phyloP scores from a whole-genome alignment of 2,797 vertebrate genomes.

The Margarornis squamiger region DNA sequence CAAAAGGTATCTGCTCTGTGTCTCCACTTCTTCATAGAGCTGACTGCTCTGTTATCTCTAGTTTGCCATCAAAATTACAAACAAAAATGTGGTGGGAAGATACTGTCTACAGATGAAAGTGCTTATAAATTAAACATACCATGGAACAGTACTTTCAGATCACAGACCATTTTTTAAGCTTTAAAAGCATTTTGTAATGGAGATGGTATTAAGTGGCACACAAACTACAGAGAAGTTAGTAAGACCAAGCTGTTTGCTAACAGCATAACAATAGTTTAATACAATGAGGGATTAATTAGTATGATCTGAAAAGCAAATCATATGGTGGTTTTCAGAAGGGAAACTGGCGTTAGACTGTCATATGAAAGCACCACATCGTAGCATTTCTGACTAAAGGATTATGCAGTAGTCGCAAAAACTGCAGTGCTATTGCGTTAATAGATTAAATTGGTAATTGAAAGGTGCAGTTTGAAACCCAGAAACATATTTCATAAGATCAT shows the following conservation, averaged over 20 bases:
- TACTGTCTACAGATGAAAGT: background rate
- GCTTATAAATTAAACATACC: conserved; percentile 38
- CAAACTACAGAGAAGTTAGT: background rate
- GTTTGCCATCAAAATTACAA: background rate
- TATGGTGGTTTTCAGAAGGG: background rate
- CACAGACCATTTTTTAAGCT: conserved; percentile 24
- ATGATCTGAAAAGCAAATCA: background rate
- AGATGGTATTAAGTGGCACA: conserved; percentile 13
- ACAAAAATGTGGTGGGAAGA: background rate
- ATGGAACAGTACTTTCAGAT: conserved; percentile 27
- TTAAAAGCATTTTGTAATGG: conserved; percentile 36
- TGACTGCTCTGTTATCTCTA: background rate
- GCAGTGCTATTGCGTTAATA: accelerated
- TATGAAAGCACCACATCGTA: background rate
- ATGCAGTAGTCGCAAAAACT: background rate
- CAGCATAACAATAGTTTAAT: conserved; percentile 5
- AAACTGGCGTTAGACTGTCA: background rate
- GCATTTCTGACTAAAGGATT: background rate
- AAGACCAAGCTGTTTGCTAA: background rate
- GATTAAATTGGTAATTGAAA: background rate
- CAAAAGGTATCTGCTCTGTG: background rate
- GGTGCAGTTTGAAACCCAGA: background rate
- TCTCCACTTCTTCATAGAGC: background rate
- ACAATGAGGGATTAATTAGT: conserved; percentile 7
- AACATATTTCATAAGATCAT: background rate